Percentiles rank a stretch among this genome's conserved stretches.
Evolutionary conservation across 2,113 vertebrate species (phyloP).

Genomic region (Cepphus grylle): DNA sequence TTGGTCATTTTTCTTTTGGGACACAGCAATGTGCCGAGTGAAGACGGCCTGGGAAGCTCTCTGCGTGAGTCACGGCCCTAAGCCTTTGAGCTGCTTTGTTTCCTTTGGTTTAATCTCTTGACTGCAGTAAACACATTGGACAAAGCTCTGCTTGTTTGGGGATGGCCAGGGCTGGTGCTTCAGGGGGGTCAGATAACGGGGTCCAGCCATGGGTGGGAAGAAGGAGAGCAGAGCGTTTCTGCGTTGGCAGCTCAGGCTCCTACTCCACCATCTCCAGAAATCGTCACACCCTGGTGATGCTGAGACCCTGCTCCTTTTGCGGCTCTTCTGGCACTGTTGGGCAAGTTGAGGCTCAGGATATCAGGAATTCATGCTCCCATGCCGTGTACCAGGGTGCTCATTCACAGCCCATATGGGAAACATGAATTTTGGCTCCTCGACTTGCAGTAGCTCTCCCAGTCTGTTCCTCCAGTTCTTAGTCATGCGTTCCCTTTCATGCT

Average conservation of each 20-base stretch:
- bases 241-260: not conserved
- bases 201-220: not conserved
- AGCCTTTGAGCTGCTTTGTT: conserved; percentile 49
- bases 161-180: not conserved
- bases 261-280: not conserved
- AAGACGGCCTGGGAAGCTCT: conserved; percentile 43
- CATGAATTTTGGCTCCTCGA: not conserved
- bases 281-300: no score
- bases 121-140: conserved; percentile 8
- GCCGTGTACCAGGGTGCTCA: not conserved
- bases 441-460: not conserved
- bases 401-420: not conserved
- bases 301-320: not conserved
- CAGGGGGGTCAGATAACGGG: not conserved
- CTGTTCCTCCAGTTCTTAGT: not conserved
- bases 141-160: conserved; percentile 35
- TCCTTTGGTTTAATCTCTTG: conserved; percentile 52
- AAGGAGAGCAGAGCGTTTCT: not conserved
- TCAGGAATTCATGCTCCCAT: not conserved
- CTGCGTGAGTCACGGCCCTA: not conserved
- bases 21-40: conserved; percentile 23
- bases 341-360: not conserved
- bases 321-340: not conserved
- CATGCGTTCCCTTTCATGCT: not conserved
- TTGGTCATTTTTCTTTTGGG: conserved; percentile 46